These are phyloP conservation scores for Potamilus streckersoni DNA, from an alignment of 1,140 invertebrate genomes.

Conservation along the genomic window DNA sequence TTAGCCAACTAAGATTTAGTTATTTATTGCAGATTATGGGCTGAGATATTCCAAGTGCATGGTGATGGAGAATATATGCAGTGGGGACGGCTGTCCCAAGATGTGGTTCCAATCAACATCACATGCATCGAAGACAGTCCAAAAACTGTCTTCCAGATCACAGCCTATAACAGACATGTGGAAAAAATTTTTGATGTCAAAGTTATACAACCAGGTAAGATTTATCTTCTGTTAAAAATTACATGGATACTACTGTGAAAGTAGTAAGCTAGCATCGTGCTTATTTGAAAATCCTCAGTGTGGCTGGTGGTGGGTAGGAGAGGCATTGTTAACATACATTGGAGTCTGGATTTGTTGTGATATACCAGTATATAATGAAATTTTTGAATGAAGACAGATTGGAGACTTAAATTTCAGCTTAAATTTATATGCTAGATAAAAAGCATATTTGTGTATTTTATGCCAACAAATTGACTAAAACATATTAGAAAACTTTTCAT, in stretches of 20 bases:
- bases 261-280: background rate
- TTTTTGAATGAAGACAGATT: no score
- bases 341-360: no score
- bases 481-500: no score
- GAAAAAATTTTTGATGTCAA: slow-evolving; percentile 98
- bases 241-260: background rate
- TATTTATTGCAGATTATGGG: slow-evolving; percentile 85
- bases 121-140: slow-evolving; percentile 96
- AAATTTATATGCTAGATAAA: no score
- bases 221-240: background rate
- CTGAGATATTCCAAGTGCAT: slow-evolving; percentile 96
- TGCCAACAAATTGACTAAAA: no score
- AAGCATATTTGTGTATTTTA: no score
- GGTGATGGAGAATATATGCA: slow-evolving; percentile 70
- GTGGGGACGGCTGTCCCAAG: slow-evolving; percentile 97
- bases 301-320: no score
- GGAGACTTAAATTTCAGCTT: no score
- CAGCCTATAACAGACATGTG: slow-evolving; percentile 97
- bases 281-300: background rate
- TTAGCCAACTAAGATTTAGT: background rate
- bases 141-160: slow-evolving; percentile 97
- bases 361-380: no score
- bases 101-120: slow-evolving; percentile 97
- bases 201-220: slow-evolving; percentile 93
- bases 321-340: no score